Conservation (phyloP, 2,888 invertebrate genomes). For the Coelopa pilipes region DNA sequence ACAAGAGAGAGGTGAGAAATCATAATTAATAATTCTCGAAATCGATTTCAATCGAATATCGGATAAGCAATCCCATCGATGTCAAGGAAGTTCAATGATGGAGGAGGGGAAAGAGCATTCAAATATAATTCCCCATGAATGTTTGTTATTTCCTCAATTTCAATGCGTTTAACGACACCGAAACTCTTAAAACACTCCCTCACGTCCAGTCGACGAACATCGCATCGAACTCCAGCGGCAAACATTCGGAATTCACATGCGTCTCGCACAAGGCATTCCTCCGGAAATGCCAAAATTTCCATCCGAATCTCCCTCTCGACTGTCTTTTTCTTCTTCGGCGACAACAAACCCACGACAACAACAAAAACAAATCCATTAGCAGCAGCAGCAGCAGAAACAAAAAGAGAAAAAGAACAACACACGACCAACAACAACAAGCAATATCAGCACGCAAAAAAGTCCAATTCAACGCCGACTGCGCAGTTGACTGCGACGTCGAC, state of each 20-base stretch:
- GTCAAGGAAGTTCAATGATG: background rate
- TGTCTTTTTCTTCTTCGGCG: constrained; percentile 27
- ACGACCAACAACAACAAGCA: too few species aligned
- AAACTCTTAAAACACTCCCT: background rate
- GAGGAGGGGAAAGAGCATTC: background rate
- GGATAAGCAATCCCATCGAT: background rate
- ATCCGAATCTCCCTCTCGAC: constrained; percentile 37
- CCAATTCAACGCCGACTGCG: constrained; percentile 27
- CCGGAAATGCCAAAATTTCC: constrained; percentile 59
- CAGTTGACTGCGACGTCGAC: constrained; percentile 20
- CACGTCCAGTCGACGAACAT: background rate
- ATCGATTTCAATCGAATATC: background rate
- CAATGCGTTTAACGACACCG: background rate
- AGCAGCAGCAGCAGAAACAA: constrained; percentile 43
- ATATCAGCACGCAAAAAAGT: constrained; percentile 35
- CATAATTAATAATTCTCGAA: too few species aligned
- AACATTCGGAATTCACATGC: background rate
- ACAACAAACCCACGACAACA: constrained; percentile 40
- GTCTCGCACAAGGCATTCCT: constrained; percentile 48
- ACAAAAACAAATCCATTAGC: constrained; percentile 42
- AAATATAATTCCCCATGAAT: background rate
- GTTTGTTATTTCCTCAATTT: background rate
- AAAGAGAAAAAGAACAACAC: constrained; percentile 24
- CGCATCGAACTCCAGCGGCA: background rate
- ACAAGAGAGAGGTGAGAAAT: background rate